Evolutionary conservation across 2,888 invertebrate species (phyloP).

Genomic region (Caenorhabditis angaria): DNA sequence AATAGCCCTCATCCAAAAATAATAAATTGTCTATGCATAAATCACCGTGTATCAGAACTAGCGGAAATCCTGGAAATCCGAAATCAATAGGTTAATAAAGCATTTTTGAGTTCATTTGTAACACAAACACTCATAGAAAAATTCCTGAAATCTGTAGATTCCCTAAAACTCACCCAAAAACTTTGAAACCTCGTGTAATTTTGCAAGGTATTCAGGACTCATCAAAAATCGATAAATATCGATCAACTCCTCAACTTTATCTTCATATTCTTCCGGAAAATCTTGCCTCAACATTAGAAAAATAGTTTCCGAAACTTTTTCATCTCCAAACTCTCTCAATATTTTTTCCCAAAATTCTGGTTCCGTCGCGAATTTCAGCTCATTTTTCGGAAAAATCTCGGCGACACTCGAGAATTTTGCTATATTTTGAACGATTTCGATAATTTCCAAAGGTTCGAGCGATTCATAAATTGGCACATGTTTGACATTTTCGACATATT

Average conservation of each 20-base stretch:
- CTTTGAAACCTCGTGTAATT: conserved; percentile 8
- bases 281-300: not conserved
- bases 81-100: too few relatives aligned
- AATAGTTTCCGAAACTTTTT: not conserved
- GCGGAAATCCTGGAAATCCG: conserved; percentile 17
- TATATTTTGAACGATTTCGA: conserved; percentile 17
- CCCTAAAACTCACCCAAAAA: conserved; percentile 8
- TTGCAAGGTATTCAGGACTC: conserved; percentile 9
- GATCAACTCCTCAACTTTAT: conserved; percentile 20
- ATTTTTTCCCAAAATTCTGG: conserved; percentile 16
- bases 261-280: conserved; percentile 19
- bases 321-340: conserved; percentile 24
- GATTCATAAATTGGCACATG: conserved; percentile 18
- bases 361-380: conserved; percentile 19
- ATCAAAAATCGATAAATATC: conserved; percentile 19
- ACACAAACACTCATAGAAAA: not conserved
- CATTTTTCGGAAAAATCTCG: conserved; percentile 20
- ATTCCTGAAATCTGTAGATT: too few relatives aligned
- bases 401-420: conserved; percentile 32
- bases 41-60: conserved; percentile 34
- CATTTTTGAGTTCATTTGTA: too few relatives aligned
- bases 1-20: too few relatives aligned
- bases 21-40: conserved; percentile 34
- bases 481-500: conserved; percentile 21
- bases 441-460: conserved; percentile 24